These are phyloP conservation scores for Zaprionus obscuricornis DNA, from an alignment of 2,888 invertebrate species.

Conservation along the genomic window DNA sequence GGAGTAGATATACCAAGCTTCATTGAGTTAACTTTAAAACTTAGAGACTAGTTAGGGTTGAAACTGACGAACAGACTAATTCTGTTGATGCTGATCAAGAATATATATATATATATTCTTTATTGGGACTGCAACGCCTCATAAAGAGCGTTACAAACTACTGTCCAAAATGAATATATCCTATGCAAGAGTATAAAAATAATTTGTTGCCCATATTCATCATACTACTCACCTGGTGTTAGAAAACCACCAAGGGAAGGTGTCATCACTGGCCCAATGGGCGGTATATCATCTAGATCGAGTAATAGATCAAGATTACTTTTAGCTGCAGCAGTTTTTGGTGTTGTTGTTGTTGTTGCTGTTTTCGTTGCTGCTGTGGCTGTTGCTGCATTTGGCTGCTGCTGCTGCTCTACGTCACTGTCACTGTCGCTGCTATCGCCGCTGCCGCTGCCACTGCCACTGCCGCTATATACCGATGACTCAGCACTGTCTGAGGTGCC, in stretches of 20 bases:
- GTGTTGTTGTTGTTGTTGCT: conserved; percentile 3
- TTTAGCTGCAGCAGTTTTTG: conserved; percentile 73
- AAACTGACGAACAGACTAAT: too few species aligned
- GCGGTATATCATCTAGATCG: conserved; percentile 91
- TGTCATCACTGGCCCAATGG: conserved; percentile 88
- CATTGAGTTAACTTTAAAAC: too few species aligned
- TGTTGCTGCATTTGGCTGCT: conserved; percentile 46
- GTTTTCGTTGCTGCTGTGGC: conserved; percentile 57
- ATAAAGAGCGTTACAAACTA: too few species aligned
- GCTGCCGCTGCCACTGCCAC: conserved; percentile 36
- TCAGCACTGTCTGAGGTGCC: conserved; percentile 79
- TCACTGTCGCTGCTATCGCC: conserved; percentile 44
- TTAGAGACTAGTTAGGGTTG: too few species aligned
- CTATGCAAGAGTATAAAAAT: too few species aligned
- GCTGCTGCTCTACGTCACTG: too few species aligned
- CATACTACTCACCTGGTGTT: conserved; percentile 85
- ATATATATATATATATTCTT: too few species aligned
- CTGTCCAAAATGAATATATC: too few species aligned
- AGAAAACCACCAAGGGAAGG: conserved; percentile 92
- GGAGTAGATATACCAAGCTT: too few species aligned
- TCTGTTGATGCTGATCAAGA: too few species aligned
- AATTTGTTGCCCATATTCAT: not conserved
- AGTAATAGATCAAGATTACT: conserved; percentile 92
- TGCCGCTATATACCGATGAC: conserved; percentile 69
- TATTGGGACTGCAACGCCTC: too few species aligned